These are phyloP conservation scores for Enteromius viviparus DNA, from an alignment of 2,797 vertebrate genomes.

Conservation along the genomic window DNA sequence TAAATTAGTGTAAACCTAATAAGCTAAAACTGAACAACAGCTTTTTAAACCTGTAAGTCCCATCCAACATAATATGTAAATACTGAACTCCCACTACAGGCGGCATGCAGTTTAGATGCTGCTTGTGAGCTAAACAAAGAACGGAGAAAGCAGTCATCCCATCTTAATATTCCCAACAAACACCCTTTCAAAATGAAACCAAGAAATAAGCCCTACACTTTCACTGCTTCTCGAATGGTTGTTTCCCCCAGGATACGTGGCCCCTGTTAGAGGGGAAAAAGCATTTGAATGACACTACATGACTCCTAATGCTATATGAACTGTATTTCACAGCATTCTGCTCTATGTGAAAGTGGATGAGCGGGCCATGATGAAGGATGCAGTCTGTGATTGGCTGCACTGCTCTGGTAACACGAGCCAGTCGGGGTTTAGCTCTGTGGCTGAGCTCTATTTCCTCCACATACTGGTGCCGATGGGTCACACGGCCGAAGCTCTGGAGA, in stretches of 20 bases:
- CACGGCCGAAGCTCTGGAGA: slow-evolving; percentile 77
- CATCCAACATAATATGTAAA: too few relatives aligned
- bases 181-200: neutral
- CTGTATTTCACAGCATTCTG: slow-evolving; percentile 79
- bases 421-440: slow-evolving; percentile 76
- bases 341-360: slow-evolving; percentile 88
- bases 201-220: neutral
- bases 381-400: slow-evolving; percentile 80
- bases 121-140: neutral
- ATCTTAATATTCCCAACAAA: neutral
- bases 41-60: too few relatives aligned
- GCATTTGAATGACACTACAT: neutral
- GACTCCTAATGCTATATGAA: neutral
- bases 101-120: neutral
- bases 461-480: slow-evolving; percentile 84
- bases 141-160: neutral
- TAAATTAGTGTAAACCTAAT: too few relatives aligned
- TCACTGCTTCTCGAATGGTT: neutral
- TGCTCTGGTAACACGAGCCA: slow-evolving; percentile 70
- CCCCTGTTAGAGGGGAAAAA: neutral
- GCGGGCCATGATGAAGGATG: slow-evolving; percentile 80
- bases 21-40: too few relatives aligned
- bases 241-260: neutral
- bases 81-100: neutral
- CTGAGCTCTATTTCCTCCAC: slow-evolving; percentile 83